Evolutionary conservation across 2,797 vertebrate species (phyloP).

Genomic region (Propithecus deckenii): DNA sequence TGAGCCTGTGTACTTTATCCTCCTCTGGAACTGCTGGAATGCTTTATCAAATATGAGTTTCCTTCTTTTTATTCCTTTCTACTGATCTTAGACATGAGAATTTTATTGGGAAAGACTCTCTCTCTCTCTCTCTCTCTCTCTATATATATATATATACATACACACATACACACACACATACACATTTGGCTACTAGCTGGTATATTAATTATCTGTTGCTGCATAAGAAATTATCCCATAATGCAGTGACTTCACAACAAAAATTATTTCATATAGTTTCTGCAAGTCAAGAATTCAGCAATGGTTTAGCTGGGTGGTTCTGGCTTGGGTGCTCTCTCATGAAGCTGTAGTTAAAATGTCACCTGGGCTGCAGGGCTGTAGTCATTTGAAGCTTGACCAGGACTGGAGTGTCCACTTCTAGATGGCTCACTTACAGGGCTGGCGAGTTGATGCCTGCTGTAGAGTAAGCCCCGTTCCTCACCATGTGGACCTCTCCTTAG

Average conservation of each 20-base stretch:
- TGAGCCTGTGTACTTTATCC: not conserved
- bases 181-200: not conserved
- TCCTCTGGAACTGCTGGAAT: not conserved
- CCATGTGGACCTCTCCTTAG: not conserved
- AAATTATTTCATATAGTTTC: not conserved
- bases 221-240: not conserved
- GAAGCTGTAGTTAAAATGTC: not conserved
- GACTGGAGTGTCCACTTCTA: not conserved
- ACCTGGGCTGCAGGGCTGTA: not conserved
- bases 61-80: not conserved
- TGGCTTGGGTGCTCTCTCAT: not conserved
- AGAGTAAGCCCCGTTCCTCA: not conserved
- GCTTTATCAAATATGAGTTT: not conserved
- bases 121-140: no score
- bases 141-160: no score
- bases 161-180: not conserved
- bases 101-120: not conserved
- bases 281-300: not conserved
- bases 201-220: not conserved
- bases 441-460: not conserved
- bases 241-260: not conserved
- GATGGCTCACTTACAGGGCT: accelerated
- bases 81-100: not conserved
- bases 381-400: not conserved
- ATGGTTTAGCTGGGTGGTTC: not conserved